These are phyloP conservation scores for Merodon equestris DNA, from an alignment of 2,888 invertebrate genomes.

Conservation along the genomic window DNA sequence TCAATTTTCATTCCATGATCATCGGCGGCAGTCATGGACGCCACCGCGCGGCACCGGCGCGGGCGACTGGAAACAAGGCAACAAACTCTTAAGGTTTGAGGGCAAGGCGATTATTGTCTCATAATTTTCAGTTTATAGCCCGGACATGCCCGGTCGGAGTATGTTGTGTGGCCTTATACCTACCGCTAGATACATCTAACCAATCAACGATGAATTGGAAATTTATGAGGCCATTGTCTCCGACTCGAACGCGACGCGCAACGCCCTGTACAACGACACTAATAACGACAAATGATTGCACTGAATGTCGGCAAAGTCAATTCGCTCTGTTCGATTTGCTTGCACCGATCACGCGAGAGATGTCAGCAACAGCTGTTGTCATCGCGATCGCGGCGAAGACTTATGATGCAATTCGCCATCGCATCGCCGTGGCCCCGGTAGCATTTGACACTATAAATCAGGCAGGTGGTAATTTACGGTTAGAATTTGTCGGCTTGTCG, in stretches of 20 bases:
- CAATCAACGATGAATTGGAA: constrained; percentile 58
- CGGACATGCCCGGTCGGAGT: constrained; percentile 63
- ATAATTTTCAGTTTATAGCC: constrained; percentile 67
- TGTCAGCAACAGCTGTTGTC: constrained; percentile 51
- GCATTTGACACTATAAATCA: constrained; percentile 65
- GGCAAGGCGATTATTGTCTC: constrained; percentile 64
- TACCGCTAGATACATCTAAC: constrained; percentile 26
- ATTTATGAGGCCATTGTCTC: constrained; percentile 63
- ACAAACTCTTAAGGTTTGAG: constrained; percentile 10
- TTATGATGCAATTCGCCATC: constrained; percentile 45
- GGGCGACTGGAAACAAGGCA: background rate
- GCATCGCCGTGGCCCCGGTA: constrained; percentile 11
- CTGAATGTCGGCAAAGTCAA: too few relatives aligned
- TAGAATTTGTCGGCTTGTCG: constrained; percentile 13
- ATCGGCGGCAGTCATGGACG: background rate
- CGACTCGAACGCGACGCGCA: too few relatives aligned
- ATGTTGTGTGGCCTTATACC: constrained; percentile 41
- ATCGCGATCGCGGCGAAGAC: constrained; percentile 24
- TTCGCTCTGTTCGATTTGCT: too few relatives aligned
- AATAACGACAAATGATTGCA: constrained; percentile 56
- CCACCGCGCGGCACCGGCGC: constrained; percentile 12
- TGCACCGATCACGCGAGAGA: constrained; percentile 22
- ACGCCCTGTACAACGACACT: constrained; percentile 43
- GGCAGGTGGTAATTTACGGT: constrained; percentile 67
- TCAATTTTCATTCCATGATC: constrained; percentile 53